phyloP scores from a whole-genome alignment of 1,140 invertebrate genomes.

The Zaprionus ghesquierei region DNA sequence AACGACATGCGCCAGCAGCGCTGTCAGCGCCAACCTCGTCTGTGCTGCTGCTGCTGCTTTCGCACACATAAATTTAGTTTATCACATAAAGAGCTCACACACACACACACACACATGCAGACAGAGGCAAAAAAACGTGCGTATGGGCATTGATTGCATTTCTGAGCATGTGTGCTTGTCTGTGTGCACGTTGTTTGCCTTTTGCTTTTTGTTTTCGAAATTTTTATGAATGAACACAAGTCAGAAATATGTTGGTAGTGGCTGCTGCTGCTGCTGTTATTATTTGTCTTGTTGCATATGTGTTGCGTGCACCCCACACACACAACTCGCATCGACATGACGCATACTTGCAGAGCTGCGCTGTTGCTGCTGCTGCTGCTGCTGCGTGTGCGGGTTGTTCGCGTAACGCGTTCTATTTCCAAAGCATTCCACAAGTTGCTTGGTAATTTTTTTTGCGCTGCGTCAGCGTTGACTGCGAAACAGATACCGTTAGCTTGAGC shows the following conservation, averaged over 20 bases:
- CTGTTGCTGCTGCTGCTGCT: not conserved
- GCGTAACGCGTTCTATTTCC: slow-evolving; percentile 50
- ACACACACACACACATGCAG: not conserved
- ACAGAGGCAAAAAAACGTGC: not conserved
- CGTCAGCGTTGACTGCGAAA: slow-evolving; percentile 8
- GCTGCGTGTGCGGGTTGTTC: slow-evolving; percentile 4
- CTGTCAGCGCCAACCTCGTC: not conserved
- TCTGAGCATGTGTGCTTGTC: slow-evolving; percentile 3
- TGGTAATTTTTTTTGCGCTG: not conserved
- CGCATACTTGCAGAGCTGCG: slow-evolving; percentile 13
- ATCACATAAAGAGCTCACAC: not conserved
- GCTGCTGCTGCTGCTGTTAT: slow-evolving; percentile 7
- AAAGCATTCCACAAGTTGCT: slow-evolving; percentile 74
- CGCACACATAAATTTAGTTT: too few species aligned
- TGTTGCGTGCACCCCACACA: not conserved
- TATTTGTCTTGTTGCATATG: slow-evolving; percentile 19
- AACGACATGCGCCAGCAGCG: slow-evolving; percentile 24
- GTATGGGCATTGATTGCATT: not conserved
- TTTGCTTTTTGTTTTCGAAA: slow-evolving; percentile 47
- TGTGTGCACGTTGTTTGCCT: slow-evolving; percentile 26
- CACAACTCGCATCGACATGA: slow-evolving; percentile 1
- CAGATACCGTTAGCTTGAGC: slow-evolving; percentile 10
- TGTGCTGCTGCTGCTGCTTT: slow-evolving; percentile 33
- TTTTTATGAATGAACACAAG: slow-evolving; percentile 76
- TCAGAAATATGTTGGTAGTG: slow-evolving; percentile 50